A percentile compares a stretch with the other conserved stretches of the same genome.
Evolutionary conservation across 2,113 vertebrate species (phyloP).

Genomic region (human): DNA sequence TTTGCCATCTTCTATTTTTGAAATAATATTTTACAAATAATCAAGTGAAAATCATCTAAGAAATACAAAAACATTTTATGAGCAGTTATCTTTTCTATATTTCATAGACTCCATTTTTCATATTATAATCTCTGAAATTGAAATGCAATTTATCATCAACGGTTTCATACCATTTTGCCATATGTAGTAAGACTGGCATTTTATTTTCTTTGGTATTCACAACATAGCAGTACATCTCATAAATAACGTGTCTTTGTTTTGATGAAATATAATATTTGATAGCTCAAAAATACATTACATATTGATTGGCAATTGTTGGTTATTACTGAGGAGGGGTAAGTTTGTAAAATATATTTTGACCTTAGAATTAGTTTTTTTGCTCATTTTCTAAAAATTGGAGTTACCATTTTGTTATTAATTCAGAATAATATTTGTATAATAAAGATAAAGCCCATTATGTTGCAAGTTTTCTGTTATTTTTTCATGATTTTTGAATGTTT

Average conservation of each 20-base stretch:
- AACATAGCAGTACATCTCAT: neutral
- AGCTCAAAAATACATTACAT: neutral
- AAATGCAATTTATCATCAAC: neutral
- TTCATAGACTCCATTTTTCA: neutral
- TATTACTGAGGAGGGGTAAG: neutral
- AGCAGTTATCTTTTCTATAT: neutral
- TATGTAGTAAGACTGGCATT: neutral
- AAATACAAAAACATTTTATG: neutral
- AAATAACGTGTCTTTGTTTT: neutral
- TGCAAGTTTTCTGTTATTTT: neutral
- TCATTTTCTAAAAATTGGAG: neutral
- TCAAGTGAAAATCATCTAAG: neutral
- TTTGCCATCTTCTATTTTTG: neutral
- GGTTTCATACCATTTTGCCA: neutral
- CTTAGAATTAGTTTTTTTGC: neutral
- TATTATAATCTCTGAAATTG: neutral
- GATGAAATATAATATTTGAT: neutral
- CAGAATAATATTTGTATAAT: neutral
- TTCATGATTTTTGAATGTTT: neutral
- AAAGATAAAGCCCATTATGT: slow-evolving; percentile 13
- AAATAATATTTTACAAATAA: neutral
- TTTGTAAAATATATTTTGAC: neutral
- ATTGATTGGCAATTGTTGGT: neutral
- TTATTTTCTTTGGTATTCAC: neutral
- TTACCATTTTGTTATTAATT: neutral